Percentiles rank a stretch among this genome's conserved stretches.
Conservation (phyloP, 2,113 vertebrate genomes). For the Gnathonemus echidnorhynchus region DNA sequence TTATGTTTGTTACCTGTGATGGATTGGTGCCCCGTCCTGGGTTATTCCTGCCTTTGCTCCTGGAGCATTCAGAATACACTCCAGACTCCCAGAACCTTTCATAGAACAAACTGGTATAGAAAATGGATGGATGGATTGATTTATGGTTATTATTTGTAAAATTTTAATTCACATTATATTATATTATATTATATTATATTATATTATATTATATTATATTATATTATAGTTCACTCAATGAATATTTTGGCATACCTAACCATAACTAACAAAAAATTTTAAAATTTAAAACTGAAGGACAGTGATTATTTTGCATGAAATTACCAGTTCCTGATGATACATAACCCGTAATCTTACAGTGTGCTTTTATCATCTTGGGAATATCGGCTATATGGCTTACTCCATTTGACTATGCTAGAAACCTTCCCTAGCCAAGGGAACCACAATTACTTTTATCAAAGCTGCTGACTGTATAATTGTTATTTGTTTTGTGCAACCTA, state of each 20-base stretch:
- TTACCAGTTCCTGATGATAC: not conserved
- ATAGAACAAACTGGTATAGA: not conserved
- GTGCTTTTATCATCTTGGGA: not conserved
- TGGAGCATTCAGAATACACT: not conserved
- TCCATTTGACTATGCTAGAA: not conserved
- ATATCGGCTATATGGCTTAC: not conserved
- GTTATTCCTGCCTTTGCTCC: not conserved
- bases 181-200: not conserved
- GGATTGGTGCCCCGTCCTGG: not conserved
- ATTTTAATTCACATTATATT: not conserved
- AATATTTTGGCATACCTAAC: not conserved
- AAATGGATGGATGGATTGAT: not conserved
- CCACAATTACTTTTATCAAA: not conserved
- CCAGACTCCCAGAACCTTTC: not conserved
- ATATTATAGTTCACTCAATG: not conserved
- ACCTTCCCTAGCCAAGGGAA: not conserved
- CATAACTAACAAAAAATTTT: not conserved
- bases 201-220: not conserved
- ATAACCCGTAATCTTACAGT: not conserved
- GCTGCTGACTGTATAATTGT: not conserved
- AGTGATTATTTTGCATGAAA: not conserved
- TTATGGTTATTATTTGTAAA: not conserved
- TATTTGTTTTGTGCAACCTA: not conserved
- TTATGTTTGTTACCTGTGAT: not conserved
- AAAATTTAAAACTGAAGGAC: not conserved